Conservation (phyloP, 2,888 invertebrate genomes). For the Campoplex capitator region DNA sequence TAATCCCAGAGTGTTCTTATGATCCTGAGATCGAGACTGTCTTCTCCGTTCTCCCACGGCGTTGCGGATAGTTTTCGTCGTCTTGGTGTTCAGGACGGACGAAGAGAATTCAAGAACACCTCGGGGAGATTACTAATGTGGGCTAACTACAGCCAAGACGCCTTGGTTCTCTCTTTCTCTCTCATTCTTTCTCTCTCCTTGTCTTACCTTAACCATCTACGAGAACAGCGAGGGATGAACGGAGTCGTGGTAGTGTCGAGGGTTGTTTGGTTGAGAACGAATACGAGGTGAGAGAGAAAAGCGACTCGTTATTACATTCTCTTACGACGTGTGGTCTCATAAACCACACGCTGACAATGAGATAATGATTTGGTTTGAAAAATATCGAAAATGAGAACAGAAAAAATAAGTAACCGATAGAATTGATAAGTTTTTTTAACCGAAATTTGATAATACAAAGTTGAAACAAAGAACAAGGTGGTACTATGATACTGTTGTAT, state of each 20-base stretch:
- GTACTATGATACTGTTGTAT: slow-evolving; percentile 2
- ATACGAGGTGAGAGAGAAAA: slow-evolving; percentile 69
- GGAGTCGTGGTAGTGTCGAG: slow-evolving; percentile 48
- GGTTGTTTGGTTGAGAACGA: slow-evolving; percentile 38
- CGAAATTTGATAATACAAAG: slow-evolving; percentile 17
- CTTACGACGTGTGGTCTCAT: slow-evolving; percentile 67
- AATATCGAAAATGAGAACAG: background rate
- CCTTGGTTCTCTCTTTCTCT: slow-evolving; percentile 46
- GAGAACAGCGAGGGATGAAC: slow-evolving; percentile 35
- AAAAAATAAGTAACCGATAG: background rate
- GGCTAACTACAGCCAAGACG: slow-evolving; percentile 79
- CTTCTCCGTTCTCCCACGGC: slow-evolving; percentile 45
- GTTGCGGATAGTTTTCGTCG: slow-evolving; percentile 57
- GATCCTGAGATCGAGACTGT: slow-evolving; percentile 64
- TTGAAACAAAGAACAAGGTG: background rate
- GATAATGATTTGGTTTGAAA: slow-evolving; percentile 2
- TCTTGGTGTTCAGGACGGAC: slow-evolving; percentile 38
- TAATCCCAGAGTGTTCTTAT: slow-evolving; percentile 55
- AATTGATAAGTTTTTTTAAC: background rate
- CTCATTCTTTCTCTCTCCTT: slow-evolving; percentile 24
- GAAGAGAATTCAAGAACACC: slow-evolving; percentile 77
- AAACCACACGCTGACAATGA: slow-evolving; percentile 34
- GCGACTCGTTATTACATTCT: slow-evolving; percentile 80
- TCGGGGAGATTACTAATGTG: slow-evolving; percentile 81
- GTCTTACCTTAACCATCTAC: slow-evolving; percentile 19